Percentiles rank a stretch among this genome's conserved stretches.
Evolutionary conservation across 2,797 vertebrate genomes (phyloP).

Genomic region (Mareca penelope): DNA sequence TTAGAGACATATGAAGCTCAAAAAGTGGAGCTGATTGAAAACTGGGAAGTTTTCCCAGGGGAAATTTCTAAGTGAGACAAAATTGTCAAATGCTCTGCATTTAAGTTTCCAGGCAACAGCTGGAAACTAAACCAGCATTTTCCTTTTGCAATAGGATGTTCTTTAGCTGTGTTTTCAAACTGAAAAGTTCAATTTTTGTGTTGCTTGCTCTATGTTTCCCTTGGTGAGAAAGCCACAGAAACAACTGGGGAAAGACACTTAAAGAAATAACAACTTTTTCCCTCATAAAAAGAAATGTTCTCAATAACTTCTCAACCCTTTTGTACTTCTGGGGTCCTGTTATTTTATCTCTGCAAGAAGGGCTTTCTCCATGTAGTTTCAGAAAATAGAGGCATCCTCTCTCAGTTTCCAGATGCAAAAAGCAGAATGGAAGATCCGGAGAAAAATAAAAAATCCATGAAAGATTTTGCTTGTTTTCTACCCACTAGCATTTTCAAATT

Average conservation of each 20-base stretch:
- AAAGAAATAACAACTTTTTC: neutral
- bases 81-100: neutral
- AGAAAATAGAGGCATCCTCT: neutral
- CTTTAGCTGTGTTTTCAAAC: neutral
- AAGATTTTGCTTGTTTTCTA: neutral
- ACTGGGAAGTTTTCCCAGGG: constrained; percentile 4
- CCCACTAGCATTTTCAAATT: neutral
- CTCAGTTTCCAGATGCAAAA: neutral
- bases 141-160: neutral
- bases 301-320: neutral
- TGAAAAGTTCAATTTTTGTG: neutral
- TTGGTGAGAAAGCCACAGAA: neutral
- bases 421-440: neutral
- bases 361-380: neutral
- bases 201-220: neutral
- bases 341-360: neutral
- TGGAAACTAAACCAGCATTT: neutral
- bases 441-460: neutral
- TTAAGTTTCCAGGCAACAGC: constrained; percentile 27
- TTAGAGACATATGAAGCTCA: neutral
- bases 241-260: neutral
- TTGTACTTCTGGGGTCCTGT: neutral
- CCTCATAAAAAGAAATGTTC: neutral
- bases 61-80: constrained; percentile 26
- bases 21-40: neutral